These are phyloP conservation scores for Clarias macrocephalus DNA, from an alignment of 2,113 vertebrate species.

Conservation along the genomic window DNA sequence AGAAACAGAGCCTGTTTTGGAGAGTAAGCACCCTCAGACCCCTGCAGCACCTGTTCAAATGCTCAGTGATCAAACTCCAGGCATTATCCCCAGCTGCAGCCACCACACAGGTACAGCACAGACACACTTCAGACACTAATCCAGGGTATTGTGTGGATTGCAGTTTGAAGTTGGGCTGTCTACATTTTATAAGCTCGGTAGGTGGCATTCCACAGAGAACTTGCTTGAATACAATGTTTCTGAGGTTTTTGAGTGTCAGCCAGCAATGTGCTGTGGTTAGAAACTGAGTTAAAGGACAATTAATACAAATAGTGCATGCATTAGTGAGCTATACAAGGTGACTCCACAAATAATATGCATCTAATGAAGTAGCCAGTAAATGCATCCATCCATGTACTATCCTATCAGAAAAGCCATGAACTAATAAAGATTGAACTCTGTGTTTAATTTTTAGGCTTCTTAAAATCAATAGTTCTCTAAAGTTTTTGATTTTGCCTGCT, in stretches of 20 bases:
- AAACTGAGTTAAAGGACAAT: not conserved
- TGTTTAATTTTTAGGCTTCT: not conserved
- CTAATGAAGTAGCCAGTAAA: not conserved
- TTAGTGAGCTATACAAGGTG: not conserved
- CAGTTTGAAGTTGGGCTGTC: not conserved
- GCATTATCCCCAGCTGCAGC: slow-evolving; percentile 29
- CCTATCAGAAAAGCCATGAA: not conserved
- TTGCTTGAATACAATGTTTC: not conserved
- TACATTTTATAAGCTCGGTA: not conserved
- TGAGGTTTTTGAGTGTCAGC: not conserved
- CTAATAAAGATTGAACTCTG: not conserved
- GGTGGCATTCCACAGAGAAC: too few relatives aligned
- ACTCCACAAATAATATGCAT: not conserved
- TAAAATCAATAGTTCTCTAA: not conserved
- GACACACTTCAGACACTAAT: not conserved
- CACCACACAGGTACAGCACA: slow-evolving; percentile 46
- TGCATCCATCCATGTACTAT: not conserved
- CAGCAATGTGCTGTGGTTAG: not conserved
- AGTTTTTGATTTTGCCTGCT: not conserved
- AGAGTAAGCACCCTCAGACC: not conserved
- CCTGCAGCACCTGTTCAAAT: slow-evolving; percentile 14
- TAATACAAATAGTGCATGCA: not conserved
- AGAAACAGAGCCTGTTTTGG: not conserved
- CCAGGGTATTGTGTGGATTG: not conserved
- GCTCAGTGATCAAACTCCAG: slow-evolving; percentile 43